phyloP scores from a whole-genome alignment of 92 coral and sea anemone species.

The Virgularia gustaviana region DNA sequence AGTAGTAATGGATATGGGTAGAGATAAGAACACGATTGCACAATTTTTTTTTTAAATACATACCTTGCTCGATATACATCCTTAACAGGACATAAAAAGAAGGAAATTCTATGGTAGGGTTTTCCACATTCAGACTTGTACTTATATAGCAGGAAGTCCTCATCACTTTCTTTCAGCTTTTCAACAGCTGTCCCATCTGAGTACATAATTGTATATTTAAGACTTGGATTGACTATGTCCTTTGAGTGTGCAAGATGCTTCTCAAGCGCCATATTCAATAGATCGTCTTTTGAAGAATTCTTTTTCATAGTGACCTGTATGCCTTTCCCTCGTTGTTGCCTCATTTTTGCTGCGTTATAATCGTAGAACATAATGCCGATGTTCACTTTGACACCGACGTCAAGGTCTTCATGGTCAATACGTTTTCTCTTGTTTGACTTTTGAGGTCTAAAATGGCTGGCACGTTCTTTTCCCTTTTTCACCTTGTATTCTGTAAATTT shows the following conservation, averaged over 20 bases:
- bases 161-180: slow-evolving; percentile 49
- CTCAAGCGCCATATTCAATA: slow-evolving; percentile 40
- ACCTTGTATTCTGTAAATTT: slow-evolving; percentile 16
- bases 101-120: slow-evolving; percentile 48
- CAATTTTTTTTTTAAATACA: too few species aligned
- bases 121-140: slow-evolving; percentile 56
- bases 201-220: slow-evolving; percentile 23
- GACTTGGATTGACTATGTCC: slow-evolving; percentile 31
- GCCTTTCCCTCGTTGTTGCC: slow-evolving; percentile 27
- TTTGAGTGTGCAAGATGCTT: slow-evolving; percentile 56
- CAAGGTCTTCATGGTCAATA: slow-evolving; percentile 41
- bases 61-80: slow-evolving; percentile 43
- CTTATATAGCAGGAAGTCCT: slow-evolving; percentile 43
- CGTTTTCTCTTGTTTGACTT: slow-evolving; percentile 38
- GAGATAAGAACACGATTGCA: too few species aligned
- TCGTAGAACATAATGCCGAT: slow-evolving; percentile 39
- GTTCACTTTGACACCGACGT: slow-evolving; percentile 29
- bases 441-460: slow-evolving; percentile 28
- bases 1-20: too few species aligned
- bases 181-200: slow-evolving; percentile 39
- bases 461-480: slow-evolving; percentile 37
- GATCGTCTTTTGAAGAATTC: slow-evolving; percentile 38
- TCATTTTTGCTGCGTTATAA: slow-evolving; percentile 20
- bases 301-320: slow-evolving; percentile 25
- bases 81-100: slow-evolving; percentile 47